Conservation (phyloP, 2,797 vertebrate genomes). For the Aphelocoma californica region DNA sequence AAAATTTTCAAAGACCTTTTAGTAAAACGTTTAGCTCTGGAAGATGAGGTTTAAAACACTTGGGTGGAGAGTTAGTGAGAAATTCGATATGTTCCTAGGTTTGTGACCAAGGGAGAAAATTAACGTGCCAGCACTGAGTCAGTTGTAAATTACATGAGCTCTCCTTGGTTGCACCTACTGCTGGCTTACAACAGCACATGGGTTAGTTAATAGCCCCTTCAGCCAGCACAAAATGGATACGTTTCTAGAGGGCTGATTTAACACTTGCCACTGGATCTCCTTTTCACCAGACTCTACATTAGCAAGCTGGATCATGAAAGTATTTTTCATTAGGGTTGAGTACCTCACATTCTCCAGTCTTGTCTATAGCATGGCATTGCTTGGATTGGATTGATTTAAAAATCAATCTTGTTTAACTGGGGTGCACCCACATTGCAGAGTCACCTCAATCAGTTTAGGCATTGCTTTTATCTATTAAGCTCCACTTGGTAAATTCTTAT, state of each 20-base stretch:
- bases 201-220: background rate
- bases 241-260: background rate
- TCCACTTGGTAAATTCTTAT: constrained; percentile 29
- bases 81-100: background rate
- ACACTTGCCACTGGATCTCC: background rate
- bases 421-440: background rate
- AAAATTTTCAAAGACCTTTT: background rate
- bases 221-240: background rate
- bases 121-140: background rate
- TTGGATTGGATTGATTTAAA: constrained; percentile 38
- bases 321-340: constrained; percentile 22
- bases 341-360: background rate
- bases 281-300: background rate
- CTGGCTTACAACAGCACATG: background rate
- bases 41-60: background rate
- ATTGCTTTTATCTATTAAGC: constrained; percentile 14
- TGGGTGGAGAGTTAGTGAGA: background rate
- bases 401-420: constrained; percentile 46
- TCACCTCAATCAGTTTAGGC: constrained; percentile 1
- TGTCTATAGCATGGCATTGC: background rate
- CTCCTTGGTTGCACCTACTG: background rate
- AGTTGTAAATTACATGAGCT: background rate
- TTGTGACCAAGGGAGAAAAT: background rate
- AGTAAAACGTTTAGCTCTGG: background rate
- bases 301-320: background rate